Conservation (phyloP, 2,797 vertebrate species). For the Potorous gilbertii region DNA sequence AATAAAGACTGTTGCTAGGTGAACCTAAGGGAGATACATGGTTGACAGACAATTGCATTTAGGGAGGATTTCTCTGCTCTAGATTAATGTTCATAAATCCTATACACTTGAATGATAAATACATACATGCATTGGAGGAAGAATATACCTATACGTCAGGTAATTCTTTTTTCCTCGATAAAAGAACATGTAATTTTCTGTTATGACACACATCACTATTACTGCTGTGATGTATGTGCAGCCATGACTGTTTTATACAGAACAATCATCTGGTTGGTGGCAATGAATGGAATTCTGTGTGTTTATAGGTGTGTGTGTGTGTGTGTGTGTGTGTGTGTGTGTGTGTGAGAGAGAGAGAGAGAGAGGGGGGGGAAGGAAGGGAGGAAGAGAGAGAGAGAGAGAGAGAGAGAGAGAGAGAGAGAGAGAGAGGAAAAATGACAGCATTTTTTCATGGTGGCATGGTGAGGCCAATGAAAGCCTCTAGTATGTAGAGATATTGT, state of each 20-base stretch:
- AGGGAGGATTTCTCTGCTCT: not conserved
- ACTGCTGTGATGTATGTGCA: conserved; percentile 20
- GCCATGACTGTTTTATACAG: rapidly evolving
- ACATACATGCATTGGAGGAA: not conserved
- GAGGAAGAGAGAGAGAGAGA: no score
- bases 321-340: rapidly evolving
- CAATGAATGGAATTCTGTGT: not conserved
- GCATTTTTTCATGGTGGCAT: not conserved
- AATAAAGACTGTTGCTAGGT: not conserved
- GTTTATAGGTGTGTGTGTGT: not conserved
- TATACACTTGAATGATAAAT: not conserved
- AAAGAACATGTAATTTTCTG: not conserved
- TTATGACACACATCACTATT: conserved; percentile 12
- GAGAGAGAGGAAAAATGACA: not conserved
- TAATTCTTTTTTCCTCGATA: not conserved
- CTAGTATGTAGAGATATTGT: not conserved
- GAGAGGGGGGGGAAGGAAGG: no score
- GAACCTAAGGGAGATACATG: not conserved
- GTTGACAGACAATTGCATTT: rapidly evolving
- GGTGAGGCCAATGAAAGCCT: not conserved
- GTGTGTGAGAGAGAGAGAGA: not conserved
- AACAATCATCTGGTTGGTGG: not conserved
- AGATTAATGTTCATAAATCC: rapidly evolving
- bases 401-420: no score
- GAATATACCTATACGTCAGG: rapidly evolving